Evolutionary conservation across 1,140 invertebrate species (phyloP), one percentile per base, ranked within the genome.

Genomic region (Lethrus apterus): DNA sequence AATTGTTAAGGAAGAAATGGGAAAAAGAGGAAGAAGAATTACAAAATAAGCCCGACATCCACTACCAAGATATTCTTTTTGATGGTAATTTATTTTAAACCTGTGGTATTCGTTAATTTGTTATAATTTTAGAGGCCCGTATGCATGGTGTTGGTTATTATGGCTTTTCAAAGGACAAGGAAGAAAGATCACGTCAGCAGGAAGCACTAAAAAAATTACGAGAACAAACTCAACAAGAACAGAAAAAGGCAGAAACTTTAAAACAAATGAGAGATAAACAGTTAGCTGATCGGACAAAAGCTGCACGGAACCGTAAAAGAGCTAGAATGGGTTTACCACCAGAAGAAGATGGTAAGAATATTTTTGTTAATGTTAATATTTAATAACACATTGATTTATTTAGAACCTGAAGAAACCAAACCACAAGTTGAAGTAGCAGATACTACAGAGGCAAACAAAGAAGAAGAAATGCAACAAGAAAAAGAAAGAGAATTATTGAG

Each of bases 91-190:
- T 47, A 23, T 23, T 41, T 18, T 18, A 33, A 42, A 13, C 13
- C 20, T 20, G 13, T 43, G 14, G n/a, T 40, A 31, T 50, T 32
- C 44, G 11, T 2, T 20, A 14, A 50, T 55, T 33, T 33, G 5
- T 51, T 55, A 46, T 53, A 56, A 59, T 71, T 71, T 5, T 66
- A 85, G 84, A 95, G 77, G 86, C 90, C 0, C 74, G 91, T 49
- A 73, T 79, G 1, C 91, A 95, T 64, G 92, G 91, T 59, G 87
- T 91, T 9, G 86, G 85, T 13, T 95, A 89, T 63, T 94, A 83
- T 68, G 75, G 80, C 8, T 93, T 96, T 65, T 89, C 89, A 5
- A 83, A 80, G 32, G 86, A 93, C 55, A 87, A 91, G 55, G 72
- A 76, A 4, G 73, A 83, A 57, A 78, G 91, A 52, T 64, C 69